Percentiles rank a stretch among this genome's conserved stretches.
Conservation (phyloP, 1,140 invertebrate species). For the Drosophila nikananu region DNA sequence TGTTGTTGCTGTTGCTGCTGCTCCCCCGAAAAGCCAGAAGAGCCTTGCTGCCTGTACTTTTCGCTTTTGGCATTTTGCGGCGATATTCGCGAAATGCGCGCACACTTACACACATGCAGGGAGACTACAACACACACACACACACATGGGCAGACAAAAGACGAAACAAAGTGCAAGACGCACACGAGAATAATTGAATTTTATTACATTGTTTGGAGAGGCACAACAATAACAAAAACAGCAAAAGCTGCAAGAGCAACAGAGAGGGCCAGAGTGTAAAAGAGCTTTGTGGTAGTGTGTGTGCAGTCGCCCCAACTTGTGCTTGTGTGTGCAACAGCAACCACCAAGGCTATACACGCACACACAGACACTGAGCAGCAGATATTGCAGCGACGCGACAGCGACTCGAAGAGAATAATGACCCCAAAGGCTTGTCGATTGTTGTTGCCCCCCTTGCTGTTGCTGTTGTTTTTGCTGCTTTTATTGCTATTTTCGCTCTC, state of each 20-base stretch:
- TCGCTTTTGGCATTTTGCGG: conserved; percentile 77
- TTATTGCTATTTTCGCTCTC: conserved; percentile 76
- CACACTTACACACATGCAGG: conserved; percentile 39
- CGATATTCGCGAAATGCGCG: conserved; percentile 74
- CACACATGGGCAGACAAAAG: conserved; percentile 72
- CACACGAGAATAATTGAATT: conserved; percentile 85
- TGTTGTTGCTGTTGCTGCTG: conserved; percentile 28
- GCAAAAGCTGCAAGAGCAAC: conserved; percentile 33
- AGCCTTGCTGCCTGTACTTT: conserved; percentile 78
- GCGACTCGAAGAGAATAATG: conserved; percentile 85
- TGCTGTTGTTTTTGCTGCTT: conserved; percentile 44
- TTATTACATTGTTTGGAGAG: conserved; percentile 85
- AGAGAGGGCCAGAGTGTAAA: conserved; percentile 25
- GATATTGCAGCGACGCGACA: conserved; percentile 45
- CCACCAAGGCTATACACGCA: conserved; percentile 74
- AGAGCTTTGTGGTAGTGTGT: conserved; percentile 26
- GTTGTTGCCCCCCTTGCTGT: conserved; percentile 48
- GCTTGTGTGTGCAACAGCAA: conserved; percentile 68
- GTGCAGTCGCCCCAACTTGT: conserved; percentile 52
- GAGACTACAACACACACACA: conserved; percentile 15
- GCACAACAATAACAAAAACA: conserved; percentile 49
- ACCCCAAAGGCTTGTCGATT: conserved; percentile 83
- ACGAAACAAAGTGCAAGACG: conserved; percentile 85
- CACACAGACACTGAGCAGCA: conserved; percentile 29
- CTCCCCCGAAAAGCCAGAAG: conserved; percentile 24